Conservation (phyloP, 2,797 vertebrate species). For the Malacoraja senta region DNA sequence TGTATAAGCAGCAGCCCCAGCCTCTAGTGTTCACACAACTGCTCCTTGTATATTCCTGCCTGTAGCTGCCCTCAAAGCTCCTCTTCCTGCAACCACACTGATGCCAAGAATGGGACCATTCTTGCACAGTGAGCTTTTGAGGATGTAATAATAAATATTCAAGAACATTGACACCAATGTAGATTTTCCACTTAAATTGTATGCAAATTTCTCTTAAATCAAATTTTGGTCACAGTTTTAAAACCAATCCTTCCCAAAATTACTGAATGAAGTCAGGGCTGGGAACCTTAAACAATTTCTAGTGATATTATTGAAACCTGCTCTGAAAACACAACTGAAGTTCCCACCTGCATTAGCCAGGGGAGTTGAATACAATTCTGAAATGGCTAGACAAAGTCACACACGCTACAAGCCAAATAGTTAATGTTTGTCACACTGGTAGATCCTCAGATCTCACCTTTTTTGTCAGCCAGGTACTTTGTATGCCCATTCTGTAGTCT, state of each 20-base stretch:
- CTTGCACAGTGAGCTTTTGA: not conserved
- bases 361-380: not conserved
- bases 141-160: not conserved
- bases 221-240: not conserved
- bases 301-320: not conserved
- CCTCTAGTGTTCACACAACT: not conserved
- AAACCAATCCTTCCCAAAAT: not conserved
- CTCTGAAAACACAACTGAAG: not conserved
- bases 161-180: not conserved
- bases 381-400: not conserved
- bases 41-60: not conserved
- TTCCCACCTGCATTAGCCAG: not conserved
- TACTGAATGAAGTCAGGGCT: not conserved
- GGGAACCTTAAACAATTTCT: not conserved
- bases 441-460: constrained; percentile 60
- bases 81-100: not conserved
- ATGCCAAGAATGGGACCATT: not conserved
- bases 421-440: not conserved
- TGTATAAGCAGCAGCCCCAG: not conserved
- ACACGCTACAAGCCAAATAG: not conserved
- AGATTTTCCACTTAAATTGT: too few species aligned
- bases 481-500: constrained; percentile 60
- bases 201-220: not conserved
- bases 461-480: constrained; percentile 56
- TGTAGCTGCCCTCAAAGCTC: not conserved